These are phyloP conservation scores for Poecile atricapillus DNA, from an alignment of 2,113 vertebrate species.

Conservation along the genomic window DNA sequence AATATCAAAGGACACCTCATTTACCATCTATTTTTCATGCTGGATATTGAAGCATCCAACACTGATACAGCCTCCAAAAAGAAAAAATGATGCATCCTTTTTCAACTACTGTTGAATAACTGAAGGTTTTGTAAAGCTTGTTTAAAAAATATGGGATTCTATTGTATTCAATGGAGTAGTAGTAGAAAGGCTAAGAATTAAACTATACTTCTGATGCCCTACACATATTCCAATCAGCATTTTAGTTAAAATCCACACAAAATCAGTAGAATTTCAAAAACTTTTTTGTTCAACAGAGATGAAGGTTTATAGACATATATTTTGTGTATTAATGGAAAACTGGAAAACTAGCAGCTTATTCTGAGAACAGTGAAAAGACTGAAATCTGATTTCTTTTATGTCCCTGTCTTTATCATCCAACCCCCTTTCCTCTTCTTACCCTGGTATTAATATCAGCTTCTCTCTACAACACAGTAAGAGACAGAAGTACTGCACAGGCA, in stretches of 20 bases:
- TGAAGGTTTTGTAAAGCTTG: not conserved
- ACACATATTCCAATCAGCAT: not conserved
- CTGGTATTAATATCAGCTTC: not conserved
- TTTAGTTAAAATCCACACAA: not conserved
- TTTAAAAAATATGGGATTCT: not conserved
- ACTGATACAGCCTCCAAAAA: not conserved
- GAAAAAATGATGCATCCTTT: not conserved
- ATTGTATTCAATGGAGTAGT: not conserved
- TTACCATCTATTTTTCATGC: not conserved
- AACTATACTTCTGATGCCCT: not conserved
- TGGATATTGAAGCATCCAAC: not conserved
- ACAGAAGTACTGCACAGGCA: not conserved
- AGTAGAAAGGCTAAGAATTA: not conserved
- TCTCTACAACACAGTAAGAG: not conserved
- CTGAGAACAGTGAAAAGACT: not conserved
- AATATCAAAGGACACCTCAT: not conserved
- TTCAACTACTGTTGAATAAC: not conserved
- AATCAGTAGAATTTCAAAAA: not conserved
- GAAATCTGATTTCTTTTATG: not conserved
- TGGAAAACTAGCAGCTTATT: not conserved
- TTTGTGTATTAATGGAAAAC: not conserved
- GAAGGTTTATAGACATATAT: not conserved
- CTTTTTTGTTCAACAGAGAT: not conserved
- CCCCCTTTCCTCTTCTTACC: not conserved
- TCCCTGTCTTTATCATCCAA: not conserved